Evolutionary conservation across 1,140 invertebrate species (phyloP).

Genomic region (Cydia pomonella): DNA sequence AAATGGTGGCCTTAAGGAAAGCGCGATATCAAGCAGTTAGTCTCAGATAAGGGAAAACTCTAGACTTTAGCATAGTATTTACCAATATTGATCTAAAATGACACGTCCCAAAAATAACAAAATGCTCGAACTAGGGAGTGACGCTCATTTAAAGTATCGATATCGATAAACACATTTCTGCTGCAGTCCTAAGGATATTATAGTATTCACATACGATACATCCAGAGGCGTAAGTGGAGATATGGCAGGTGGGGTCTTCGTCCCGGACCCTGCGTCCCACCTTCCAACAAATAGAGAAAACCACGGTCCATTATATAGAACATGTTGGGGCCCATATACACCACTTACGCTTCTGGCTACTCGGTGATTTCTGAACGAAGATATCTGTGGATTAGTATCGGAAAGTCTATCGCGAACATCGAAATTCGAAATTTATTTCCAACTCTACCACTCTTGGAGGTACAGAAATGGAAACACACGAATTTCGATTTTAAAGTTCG

Average conservation of each 20-base stretch:
- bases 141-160: slow-evolving; percentile 15
- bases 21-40: slow-evolving; percentile 9
- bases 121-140: neutral
- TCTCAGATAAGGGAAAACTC: slow-evolving; percentile 8
- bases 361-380: slow-evolving; percentile 46
- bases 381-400: slow-evolving; percentile 1
- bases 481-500: too few relatives aligned
- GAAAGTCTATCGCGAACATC: too few relatives aligned
- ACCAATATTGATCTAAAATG: slow-evolving; percentile 21
- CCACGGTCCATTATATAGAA: slow-evolving; percentile 68
- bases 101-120: neutral
- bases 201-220: slow-evolving; percentile 78
- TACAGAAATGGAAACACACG: too few relatives aligned
- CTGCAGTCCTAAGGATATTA: slow-evolving; percentile 35
- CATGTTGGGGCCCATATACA: slow-evolving; percentile 64
- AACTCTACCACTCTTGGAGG: too few relatives aligned
- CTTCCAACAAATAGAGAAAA: slow-evolving; percentile 80
- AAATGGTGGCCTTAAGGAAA: neutral
- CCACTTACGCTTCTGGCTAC: slow-evolving; percentile 76
- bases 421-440: too few relatives aligned
- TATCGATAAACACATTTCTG: slow-evolving; percentile 20
- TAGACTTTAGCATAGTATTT: slow-evolving; percentile 24
- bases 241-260: slow-evolving; percentile 80
- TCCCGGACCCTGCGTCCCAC: slow-evolving; percentile 78
- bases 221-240: slow-evolving; percentile 81